Evolutionary conservation across 2,888 invertebrate genomes (phyloP).

Genomic region (Callosobruchus maculatus): DNA sequence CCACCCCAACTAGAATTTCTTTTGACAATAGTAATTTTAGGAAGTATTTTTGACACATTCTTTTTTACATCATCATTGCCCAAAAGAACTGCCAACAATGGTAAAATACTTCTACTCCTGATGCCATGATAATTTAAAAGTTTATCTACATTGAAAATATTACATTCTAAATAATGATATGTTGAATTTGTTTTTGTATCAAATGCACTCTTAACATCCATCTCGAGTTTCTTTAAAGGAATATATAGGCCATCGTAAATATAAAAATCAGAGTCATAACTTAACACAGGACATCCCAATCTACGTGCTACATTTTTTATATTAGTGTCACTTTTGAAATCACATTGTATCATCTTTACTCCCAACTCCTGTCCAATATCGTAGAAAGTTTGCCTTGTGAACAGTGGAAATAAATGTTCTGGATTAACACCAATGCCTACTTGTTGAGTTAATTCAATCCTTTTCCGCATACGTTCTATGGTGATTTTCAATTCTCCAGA

Average conservation of each 20-base stretch:
- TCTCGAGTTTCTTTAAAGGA: slow-evolving; percentile 66
- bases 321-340: slow-evolving; percentile 88
- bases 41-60: slow-evolving; percentile 67
- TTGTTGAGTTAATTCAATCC: slow-evolving; percentile 45
- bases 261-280: slow-evolving; percentile 93
- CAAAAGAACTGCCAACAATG: slow-evolving; percentile 75
- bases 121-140: slow-evolving; percentile 65
- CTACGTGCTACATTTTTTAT: slow-evolving; percentile 77
- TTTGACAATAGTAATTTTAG: slow-evolving; percentile 59
- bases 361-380: slow-evolving; percentile 64
- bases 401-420: slow-evolving; percentile 53
- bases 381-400: slow-evolving; percentile 71
- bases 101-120: slow-evolving; percentile 59
- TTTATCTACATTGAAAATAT: slow-evolving; percentile 68
- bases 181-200: slow-evolving; percentile 10
- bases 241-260: slow-evolving; percentile 82
- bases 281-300: slow-evolving; percentile 80
- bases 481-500: slow-evolving; percentile 45
- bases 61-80: slow-evolving; percentile 86
- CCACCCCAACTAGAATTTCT: slow-evolving; percentile 40
- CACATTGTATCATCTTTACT: slow-evolving; percentile 67
- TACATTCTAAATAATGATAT: slow-evolving; percentile 58
- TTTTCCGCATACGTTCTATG: slow-evolving; percentile 29
- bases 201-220: slow-evolving; percentile 37
- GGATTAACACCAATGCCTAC: neutral